Base-by-base conservation (phyloP, 2,113 vertebrate species). In the Haemorhous mexicanus region DNA sequence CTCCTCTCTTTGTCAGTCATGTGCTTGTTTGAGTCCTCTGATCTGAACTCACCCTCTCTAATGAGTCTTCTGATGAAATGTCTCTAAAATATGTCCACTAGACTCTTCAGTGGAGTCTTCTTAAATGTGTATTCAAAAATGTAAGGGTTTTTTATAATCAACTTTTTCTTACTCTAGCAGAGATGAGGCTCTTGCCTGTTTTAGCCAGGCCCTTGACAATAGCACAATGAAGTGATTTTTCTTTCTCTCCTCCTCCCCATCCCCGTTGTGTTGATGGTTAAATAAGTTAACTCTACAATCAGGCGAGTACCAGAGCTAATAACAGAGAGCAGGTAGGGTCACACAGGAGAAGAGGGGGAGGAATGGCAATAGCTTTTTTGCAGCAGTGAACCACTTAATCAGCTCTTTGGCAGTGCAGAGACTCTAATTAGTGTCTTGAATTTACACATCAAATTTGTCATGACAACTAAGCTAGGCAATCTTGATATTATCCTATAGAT, bases 401-500 rank as follows among this genome's bases (percentile, higher is more conserved):
- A 18, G 20, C 26, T 62, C 16, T 85, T 69, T 53, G 58, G 58
- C n/a, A 32, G 10, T 43, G 32, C 19, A 46, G 37, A 43, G 24
- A 13, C 37, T 80, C 33, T 68, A 95, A 89, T 89, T 82, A 87
- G 35, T 13, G 23, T 53, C 67, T 69, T 80, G 61, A 82, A 87
- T 91, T 74, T 64, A 87, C 66, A 76, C 28, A 37, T 85, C 52
- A 89, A 69, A 58, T 91, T 73, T 87, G 43, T 94, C 41, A 30
- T 56, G 22, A 85, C 70, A 76, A 6, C 24, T 37, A 23, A 85
- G 5, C 7, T 87, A 49, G 41, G 20, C 58, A 79, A 9, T 64
- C 22, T 82, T 75, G 64, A 56, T n/a, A 16, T 19, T 75, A 23
- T 78, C 49, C 33, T 61, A 9, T 46, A 64, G 56, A 72, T 72